Conservation (phyloP, 1,140 invertebrate genomes). For the Papilio dardanus region DNA sequence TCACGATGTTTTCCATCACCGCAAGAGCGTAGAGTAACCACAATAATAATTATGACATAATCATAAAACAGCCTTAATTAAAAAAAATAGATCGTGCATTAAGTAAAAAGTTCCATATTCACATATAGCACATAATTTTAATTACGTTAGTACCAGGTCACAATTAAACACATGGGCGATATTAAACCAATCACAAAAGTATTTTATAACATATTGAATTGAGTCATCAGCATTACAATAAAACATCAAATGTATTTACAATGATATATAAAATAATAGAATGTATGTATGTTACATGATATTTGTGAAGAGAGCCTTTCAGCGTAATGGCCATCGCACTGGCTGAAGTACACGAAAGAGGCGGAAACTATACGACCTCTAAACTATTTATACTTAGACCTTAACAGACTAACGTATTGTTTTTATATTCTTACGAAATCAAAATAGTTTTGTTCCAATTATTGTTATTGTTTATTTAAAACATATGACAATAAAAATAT, state of each 20-base stretch:
- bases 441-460: no score
- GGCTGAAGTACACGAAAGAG: not conserved
- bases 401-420: not conserved
- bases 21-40: no score
- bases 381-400: not conserved
- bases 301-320: not conserved
- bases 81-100: no score
- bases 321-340: not conserved
- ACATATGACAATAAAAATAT: not conserved
- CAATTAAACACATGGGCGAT: not conserved
- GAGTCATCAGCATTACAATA: slow-evolving; percentile 2
- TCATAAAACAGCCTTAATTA: no score
- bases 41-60: no score
- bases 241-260: not conserved
- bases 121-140: no score
- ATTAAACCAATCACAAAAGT: slow-evolving; percentile 1
- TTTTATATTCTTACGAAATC: not conserved
- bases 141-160: not conserved
- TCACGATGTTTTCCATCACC: no score
- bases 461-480: not conserved
- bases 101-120: no score
- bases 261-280: not conserved
- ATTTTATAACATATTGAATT: not conserved
- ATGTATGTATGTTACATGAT: not conserved
- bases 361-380: not conserved